Evolutionary conservation across 2,797 vertebrate genomes (phyloP).

Genomic region (Amphiprion clarkii): DNA sequence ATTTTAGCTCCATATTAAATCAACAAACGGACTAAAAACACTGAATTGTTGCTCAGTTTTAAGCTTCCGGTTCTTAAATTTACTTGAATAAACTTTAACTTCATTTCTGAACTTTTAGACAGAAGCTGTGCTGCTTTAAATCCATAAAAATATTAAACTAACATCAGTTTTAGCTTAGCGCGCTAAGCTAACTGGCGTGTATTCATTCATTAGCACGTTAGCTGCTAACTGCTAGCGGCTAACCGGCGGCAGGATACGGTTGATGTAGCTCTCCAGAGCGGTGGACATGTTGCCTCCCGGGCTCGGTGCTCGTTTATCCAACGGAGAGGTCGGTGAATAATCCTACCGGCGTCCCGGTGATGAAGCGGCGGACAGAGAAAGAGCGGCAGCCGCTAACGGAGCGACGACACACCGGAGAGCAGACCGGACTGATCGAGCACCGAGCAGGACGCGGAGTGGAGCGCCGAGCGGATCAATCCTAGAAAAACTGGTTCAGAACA

Average conservation of each 20-base stretch:
- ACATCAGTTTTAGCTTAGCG: background rate
- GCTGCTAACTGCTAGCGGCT: constrained; percentile 28
- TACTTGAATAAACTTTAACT: background rate
- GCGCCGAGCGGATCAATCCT: background rate
- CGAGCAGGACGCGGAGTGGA: background rate
- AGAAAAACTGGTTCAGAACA: too few species aligned
- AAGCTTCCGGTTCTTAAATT: too few species aligned
- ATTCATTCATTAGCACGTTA: constrained; percentile 57
- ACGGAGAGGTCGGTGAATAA: background rate
- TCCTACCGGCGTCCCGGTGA: background rate
- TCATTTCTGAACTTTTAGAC: rapidly evolving
- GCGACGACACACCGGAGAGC: constrained; percentile 10
- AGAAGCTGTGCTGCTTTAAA: background rate
- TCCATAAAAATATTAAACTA: background rate
- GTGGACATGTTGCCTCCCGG: constrained; percentile 88
- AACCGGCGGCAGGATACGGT: constrained; percentile 89
- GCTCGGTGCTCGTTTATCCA: background rate
- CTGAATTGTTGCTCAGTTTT: too few species aligned
- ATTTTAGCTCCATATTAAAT: background rate
- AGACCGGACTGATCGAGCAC: constrained; percentile 15
- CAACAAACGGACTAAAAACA: too few species aligned
- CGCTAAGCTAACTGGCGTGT: constrained; percentile 32
- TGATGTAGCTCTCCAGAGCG: constrained; percentile 94
- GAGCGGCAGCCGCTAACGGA: background rate
- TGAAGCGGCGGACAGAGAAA: background rate